Percentiles rank a stretch among this genome's conserved stretches.
phyloP scores from a whole-genome alignment of 2,797 vertebrate species.

The Lophotriccus pileatus region DNA sequence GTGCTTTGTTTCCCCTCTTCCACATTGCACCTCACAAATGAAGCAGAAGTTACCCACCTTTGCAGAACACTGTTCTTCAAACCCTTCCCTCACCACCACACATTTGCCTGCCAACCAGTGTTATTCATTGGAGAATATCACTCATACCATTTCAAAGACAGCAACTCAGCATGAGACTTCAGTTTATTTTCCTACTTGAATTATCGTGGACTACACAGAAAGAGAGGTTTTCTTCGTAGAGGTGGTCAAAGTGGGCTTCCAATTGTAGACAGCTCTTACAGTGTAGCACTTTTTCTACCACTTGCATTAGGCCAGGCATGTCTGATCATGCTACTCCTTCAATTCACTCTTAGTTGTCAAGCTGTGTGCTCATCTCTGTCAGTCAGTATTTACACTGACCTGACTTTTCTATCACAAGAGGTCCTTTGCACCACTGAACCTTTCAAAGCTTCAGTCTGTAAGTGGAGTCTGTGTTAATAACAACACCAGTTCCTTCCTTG shows the following conservation, averaged over 20 bases:
- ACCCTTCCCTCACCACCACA: not conserved
- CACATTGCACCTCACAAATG: accelerated
- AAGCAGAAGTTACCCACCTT: not conserved
- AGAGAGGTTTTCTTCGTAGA: not conserved
- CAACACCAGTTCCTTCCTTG: not conserved
- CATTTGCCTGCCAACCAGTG: not conserved
- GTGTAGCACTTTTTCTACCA: not conserved
- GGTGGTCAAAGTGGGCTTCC: not conserved
- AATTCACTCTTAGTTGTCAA: not conserved
- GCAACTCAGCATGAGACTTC: not conserved
- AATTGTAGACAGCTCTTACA: not conserved
- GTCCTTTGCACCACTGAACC: not conserved
- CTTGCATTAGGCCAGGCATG: not conserved
- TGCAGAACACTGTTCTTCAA: not conserved
- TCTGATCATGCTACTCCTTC: not conserved
- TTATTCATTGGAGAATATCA: not conserved
- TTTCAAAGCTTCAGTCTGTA: not conserved
- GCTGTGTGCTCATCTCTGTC: accelerated
- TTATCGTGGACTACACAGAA: not conserved
- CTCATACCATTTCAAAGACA: not conserved
- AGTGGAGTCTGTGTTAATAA: not conserved
- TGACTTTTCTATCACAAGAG: not conserved
- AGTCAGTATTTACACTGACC: not conserved
- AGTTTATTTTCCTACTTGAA: not conserved
- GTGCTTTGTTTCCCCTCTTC: not conserved